A percentile compares a stretch with the other conserved stretches of the same genome.
Conservation (phyloP, 2,888 invertebrate species). For the Brachypterus glaber region DNA sequence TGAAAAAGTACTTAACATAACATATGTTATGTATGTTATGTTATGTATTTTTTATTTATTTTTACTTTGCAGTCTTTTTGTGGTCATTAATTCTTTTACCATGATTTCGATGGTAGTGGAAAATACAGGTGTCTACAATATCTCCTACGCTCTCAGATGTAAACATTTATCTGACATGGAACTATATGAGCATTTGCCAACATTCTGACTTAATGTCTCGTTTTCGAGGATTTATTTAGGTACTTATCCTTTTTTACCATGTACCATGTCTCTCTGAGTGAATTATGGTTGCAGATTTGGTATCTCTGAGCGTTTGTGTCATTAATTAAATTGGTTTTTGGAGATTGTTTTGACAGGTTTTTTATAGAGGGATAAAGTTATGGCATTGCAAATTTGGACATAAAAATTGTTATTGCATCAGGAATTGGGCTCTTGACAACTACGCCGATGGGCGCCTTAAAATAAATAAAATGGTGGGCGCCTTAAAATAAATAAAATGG, state of each 20-base stretch:
- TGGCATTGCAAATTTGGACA: too few relatives aligned
- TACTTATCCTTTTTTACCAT: constrained; percentile 25
- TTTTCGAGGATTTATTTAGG: constrained; percentile 26
- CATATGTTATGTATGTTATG: too few relatives aligned
- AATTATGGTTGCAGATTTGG: constrained; percentile 21
- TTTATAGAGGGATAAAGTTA: too few relatives aligned
- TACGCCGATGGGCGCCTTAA: too few relatives aligned
- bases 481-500: too few relatives aligned
- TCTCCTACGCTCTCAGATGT: constrained; percentile 27
- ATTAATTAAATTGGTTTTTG: neutral
- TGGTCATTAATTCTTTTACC: too few relatives aligned
- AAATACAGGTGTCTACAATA: constrained; percentile 30
- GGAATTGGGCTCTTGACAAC: too few relatives aligned
- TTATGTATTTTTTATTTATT: too few relatives aligned
- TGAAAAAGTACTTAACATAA: too few relatives aligned
- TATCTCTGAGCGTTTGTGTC: constrained; percentile 13
- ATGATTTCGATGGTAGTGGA: constrained; percentile 25
- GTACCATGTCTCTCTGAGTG: constrained; percentile 15
- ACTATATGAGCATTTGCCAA: constrained; percentile 29
- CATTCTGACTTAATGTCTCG: constrained; percentile 27
- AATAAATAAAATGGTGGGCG: too few relatives aligned
- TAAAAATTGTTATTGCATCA: too few relatives aligned
- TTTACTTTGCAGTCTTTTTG: too few relatives aligned
- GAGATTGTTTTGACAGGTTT: neutral
- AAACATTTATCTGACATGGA: constrained; percentile 29